Conservation (phyloP, 2,113 vertebrate species). For the Mastomys natalensis region DNA sequence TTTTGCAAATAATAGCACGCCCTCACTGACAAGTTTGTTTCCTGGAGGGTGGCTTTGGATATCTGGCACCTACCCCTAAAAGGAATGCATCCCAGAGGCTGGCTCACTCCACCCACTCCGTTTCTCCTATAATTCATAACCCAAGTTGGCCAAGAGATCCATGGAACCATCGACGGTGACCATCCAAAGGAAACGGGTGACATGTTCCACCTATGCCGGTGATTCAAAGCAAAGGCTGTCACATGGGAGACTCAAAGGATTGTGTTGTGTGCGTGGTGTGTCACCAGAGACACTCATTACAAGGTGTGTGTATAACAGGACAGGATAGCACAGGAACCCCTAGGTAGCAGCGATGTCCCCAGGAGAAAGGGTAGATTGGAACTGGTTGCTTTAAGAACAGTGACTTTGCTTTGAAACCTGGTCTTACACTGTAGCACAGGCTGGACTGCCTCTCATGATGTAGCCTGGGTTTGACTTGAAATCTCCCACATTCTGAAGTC, state of each 20-base stretch:
- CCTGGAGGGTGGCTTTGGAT: background rate
- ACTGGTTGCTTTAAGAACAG: background rate
- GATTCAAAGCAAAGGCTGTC: background rate
- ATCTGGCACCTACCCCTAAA: background rate
- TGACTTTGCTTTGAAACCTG: background rate
- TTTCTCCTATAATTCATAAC: accelerated
- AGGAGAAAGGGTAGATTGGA: background rate
- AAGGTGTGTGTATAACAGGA: background rate
- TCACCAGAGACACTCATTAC: background rate
- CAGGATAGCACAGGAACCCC: background rate
- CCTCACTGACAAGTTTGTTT: background rate
- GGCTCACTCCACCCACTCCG: accelerated
- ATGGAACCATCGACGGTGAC: background rate
- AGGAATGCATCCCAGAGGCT: background rate
- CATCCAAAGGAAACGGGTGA: background rate
- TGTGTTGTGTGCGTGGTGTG: background rate
- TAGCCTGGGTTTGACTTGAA: background rate
- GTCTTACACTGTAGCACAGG: background rate
- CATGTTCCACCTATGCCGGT: accelerated
- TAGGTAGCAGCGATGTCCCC: background rate
- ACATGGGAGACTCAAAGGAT: background rate
- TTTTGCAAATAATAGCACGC: background rate
- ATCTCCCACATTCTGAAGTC: background rate
- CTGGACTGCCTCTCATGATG: background rate
- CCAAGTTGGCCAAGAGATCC: background rate